Evolutionary conservation across 92 coral and sea anemone genomes (phyloP).

Genomic region (Heliopora coerulea): DNA sequence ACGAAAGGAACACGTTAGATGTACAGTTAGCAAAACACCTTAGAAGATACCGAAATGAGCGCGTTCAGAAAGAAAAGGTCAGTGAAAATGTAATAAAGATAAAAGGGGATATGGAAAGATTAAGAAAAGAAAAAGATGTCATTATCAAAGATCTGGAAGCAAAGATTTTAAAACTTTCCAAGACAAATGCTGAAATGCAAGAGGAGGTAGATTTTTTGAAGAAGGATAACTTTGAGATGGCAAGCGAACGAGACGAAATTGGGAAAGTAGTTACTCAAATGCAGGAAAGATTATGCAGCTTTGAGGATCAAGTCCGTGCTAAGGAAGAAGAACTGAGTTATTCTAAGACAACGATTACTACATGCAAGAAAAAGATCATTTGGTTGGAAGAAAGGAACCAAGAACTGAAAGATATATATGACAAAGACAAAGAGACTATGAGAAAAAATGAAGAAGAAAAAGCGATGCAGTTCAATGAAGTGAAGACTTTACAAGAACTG

Average conservation of each 20-base stretch:
- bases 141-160: not conserved
- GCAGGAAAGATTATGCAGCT: not conserved
- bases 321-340: not conserved
- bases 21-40: conserved; percentile 11
- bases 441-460: not conserved
- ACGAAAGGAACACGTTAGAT: conserved; percentile 1
- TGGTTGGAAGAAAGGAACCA: not conserved
- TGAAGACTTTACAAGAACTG: not conserved
- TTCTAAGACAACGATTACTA: not conserved
- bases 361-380: not conserved
- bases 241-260: not conserved
- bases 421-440: not conserved
- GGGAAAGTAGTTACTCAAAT: not conserved
- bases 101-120: not conserved
- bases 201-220: not conserved
- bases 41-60: not conserved
- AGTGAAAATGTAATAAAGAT: not conserved
- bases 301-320: conserved; percentile 7
- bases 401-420: not conserved
- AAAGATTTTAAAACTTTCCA: not conserved
- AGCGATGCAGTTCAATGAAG: not conserved
- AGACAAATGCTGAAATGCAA: not conserved
- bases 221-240: not conserved
- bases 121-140: conserved; percentile 1
- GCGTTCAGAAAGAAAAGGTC: not conserved